Percentiles rank a stretch among this genome's conserved stretches.
phyloP scores from a whole-genome alignment of 2,113 vertebrate species.

The Chaetodon auriga region DNA sequence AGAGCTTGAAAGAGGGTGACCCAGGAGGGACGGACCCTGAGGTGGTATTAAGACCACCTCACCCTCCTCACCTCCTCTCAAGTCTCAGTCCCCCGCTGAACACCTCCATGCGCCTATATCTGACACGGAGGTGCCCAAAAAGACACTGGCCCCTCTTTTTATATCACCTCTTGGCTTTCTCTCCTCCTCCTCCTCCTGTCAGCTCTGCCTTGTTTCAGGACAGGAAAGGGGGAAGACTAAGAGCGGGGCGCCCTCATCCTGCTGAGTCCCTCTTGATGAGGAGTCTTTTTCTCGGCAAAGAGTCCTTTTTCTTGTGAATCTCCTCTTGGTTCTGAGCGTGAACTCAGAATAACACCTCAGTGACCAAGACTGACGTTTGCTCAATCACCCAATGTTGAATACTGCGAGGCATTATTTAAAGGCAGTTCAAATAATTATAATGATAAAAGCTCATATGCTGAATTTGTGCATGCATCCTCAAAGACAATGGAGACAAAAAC shows the following conservation, averaged over 20 bases:
- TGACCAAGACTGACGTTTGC: constrained; percentile 62
- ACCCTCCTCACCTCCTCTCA: constrained; percentile 32
- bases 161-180: constrained; percentile 63
- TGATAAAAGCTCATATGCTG: constrained; percentile 72
- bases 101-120: constrained; percentile 37
- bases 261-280: constrained; percentile 46
- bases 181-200: constrained; percentile 65
- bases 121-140: constrained; percentile 62
- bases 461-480: constrained; percentile 82
- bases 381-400: constrained; percentile 68
- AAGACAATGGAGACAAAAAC: constrained; percentile 60
- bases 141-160: constrained; percentile 68
- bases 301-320: constrained; percentile 38
- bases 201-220: constrained; percentile 69
- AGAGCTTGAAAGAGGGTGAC: constrained; percentile 59
- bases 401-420: constrained; percentile 71
- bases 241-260: constrained; percentile 47
- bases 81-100: constrained; percentile 30
- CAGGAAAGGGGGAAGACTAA: constrained; percentile 54
- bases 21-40: constrained; percentile 52
- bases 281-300: constrained; percentile 51
- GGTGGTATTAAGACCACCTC: constrained; percentile 53
- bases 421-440: constrained; percentile 67
- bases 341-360: constrained; percentile 59
- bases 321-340: constrained; percentile 53